phyloP scores from a whole-genome alignment of 2,888 invertebrate genomes.

The Matsumyia berberina region DNA sequence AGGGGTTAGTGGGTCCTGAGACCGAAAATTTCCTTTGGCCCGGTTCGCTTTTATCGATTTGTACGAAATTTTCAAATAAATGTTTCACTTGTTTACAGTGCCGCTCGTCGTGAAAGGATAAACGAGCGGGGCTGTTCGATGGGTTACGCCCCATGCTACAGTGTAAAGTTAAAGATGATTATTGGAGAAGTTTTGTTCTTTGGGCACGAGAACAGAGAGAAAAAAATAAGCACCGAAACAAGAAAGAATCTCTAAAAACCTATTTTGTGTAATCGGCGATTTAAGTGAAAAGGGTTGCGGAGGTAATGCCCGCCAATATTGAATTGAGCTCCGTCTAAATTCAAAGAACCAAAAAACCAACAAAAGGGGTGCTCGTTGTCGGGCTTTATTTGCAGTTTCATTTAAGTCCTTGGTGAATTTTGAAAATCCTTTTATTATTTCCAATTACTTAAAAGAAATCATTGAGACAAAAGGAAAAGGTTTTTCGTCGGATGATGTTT shows the following conservation, averaged over 20 bases:
- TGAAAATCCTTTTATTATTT: constrained; percentile 69
- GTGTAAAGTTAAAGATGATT: constrained; percentile 72
- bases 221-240: constrained; percentile 29
- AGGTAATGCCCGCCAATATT: constrained; percentile 67
- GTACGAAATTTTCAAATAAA: constrained; percentile 63
- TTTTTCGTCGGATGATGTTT: constrained; percentile 51
- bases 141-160: constrained; percentile 15
- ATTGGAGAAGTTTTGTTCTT: constrained; percentile 68
- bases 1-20: constrained; percentile 64
- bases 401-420: constrained; percentile 63
- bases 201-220: neutral
- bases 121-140: constrained; percentile 3
- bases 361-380: constrained; percentile 39
- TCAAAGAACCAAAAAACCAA: constrained; percentile 28
- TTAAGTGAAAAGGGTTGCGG: constrained; percentile 64
- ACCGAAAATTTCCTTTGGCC: constrained; percentile 51
- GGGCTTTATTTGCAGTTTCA: constrained; percentile 66
- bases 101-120: constrained; percentile 46
- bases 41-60: constrained; percentile 59
- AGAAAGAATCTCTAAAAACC: constrained; percentile 63
- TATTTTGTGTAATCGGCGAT: constrained; percentile 66
- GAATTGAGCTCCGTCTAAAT: constrained; percentile 54
- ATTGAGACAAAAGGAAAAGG: constrained; percentile 54
- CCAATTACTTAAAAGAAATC: constrained; percentile 74
- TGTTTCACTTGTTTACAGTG: constrained; percentile 60